Percentiles rank a stretch among this genome's conserved stretches.
Conservation (phyloP, 1,140 invertebrate genomes). For the Trichonephila clavipes region DNA sequence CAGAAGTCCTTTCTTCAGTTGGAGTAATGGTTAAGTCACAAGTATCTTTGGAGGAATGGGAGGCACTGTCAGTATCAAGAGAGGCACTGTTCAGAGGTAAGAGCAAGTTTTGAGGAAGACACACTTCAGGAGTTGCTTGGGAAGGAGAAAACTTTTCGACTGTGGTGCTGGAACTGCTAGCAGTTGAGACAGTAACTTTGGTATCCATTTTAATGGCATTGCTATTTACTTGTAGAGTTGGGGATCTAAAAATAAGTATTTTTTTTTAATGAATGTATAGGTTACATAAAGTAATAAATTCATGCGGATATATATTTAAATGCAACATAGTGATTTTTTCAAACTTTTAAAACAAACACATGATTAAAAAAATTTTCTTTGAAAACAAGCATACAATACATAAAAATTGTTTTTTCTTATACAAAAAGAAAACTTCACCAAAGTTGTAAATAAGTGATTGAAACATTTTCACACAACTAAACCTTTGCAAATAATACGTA, state of each 20-base stretch:
- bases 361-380: too few relatives aligned
- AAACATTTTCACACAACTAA: too few relatives aligned
- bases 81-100: neutral
- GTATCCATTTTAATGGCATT: constrained; percentile 8
- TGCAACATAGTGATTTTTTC: too few relatives aligned
- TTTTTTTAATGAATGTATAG: neutral
- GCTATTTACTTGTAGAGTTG: neutral
- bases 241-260: neutral
- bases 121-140: neutral
- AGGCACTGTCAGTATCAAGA: constrained; percentile 25
- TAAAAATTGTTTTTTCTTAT: too few relatives aligned
- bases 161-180: constrained; percentile 42
- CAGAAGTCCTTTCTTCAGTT: constrained; percentile 45
- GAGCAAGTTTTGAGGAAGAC: constrained; percentile 59
- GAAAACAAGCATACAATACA: too few relatives aligned
- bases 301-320: neutral
- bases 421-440: too few relatives aligned
- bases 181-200: constrained; percentile 13
- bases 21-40: constrained; percentile 66
- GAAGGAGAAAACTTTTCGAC: neutral
- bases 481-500: too few relatives aligned
- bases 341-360: too few relatives aligned
- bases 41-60: constrained; percentile 62
- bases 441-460: too few relatives aligned
- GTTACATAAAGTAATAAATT: neutral